Evolutionary conservation across 2,888 invertebrate species (phyloP).

Genomic region (Callinectes sapidus): DNA sequence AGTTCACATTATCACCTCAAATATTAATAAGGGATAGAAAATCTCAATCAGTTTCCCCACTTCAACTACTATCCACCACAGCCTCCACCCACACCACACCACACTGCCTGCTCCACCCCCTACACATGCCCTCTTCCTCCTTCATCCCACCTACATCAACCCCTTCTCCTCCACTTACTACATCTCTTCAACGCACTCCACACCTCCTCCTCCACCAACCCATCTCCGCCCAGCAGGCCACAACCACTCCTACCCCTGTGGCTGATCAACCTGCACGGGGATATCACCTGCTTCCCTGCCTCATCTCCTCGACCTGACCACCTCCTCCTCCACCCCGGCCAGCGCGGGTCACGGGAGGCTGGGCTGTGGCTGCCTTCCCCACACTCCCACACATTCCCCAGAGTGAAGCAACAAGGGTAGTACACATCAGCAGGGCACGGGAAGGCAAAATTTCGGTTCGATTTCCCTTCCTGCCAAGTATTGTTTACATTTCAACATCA

Average conservation of each 20-base stretch:
- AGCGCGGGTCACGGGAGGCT: slow-evolving; percentile 8
- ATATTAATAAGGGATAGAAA: no score
- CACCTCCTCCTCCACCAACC: neutral
- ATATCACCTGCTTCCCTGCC: neutral
- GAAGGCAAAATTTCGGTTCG: neutral
- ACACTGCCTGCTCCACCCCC: neutral
- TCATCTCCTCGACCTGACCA: slow-evolving; percentile 5
- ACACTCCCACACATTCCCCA: neutral
- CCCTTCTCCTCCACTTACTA: neutral
- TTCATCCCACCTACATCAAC: neutral
- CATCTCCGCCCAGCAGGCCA: neutral
- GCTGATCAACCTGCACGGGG: neutral
- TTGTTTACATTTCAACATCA: slow-evolving; percentile 67
- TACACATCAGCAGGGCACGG: neutral
- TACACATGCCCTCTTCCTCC: neutral
- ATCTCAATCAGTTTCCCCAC: no score
- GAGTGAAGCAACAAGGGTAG: neutral
- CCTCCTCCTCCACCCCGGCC: neutral
- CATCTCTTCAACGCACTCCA: neutral
- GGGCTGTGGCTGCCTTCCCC: neutral
- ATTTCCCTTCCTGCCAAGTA: slow-evolving; percentile 22
- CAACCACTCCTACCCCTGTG: neutral
- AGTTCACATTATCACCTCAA: no score
- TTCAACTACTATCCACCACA: neutral
- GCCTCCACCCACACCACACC: neutral